These are phyloP conservation scores for Rhinopithecus roxellana DNA, from an alignment of 2,113 vertebrate species.

Conservation along the genomic window DNA sequence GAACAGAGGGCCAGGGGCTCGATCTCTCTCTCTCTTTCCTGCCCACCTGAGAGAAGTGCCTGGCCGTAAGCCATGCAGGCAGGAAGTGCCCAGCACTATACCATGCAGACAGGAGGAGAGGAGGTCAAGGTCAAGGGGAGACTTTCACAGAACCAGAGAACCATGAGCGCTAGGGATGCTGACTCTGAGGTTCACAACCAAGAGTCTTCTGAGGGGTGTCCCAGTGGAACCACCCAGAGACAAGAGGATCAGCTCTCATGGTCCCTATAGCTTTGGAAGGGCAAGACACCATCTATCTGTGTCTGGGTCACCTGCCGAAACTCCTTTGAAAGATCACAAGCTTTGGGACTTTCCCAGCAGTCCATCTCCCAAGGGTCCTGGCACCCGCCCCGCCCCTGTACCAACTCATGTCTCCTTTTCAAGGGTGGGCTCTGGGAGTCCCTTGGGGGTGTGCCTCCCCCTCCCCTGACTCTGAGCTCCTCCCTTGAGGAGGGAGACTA, in stretches of 20 bases:
- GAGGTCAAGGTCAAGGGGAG: background rate
- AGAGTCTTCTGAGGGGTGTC: too few relatives aligned
- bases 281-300: background rate
- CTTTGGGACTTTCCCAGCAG: fast-evolving
- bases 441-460: fast-evolving
- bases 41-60: background rate
- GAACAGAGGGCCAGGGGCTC: background rate
- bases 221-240: background rate
- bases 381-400: too few relatives aligned
- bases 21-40: fast-evolving
- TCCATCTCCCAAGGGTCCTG: background rate
- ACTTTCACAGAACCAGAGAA: fast-evolving
- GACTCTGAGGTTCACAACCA: fast-evolving
- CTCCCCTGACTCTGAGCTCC: background rate
- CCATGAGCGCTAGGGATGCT: fast-evolving
- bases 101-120: background rate
- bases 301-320: fast-evolving
- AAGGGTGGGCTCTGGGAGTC: too few relatives aligned
- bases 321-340: background rate
- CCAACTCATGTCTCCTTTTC: too few relatives aligned
- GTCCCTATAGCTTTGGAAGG: background rate
- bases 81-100: background rate
- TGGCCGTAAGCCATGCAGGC: fast-evolving
- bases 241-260: background rate
- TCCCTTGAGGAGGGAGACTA: background rate